These are phyloP conservation scores for Torymus texanus DNA, from an alignment of 2,888 invertebrate species.

Conservation along the genomic window DNA sequence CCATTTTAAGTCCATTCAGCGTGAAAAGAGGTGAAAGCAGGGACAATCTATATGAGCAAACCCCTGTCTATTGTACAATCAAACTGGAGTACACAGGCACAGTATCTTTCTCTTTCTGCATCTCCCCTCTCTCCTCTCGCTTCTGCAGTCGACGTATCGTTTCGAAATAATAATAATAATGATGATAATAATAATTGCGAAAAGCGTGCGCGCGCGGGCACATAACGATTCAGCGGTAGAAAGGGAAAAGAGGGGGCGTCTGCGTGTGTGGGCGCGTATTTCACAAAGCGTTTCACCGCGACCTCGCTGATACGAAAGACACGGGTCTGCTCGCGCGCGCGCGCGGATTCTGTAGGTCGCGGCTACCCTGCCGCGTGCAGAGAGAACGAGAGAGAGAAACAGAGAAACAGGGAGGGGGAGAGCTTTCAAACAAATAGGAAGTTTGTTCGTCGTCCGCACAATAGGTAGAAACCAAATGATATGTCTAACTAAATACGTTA, in stretches of 20 bases:
- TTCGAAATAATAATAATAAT: slow-evolving; percentile 54
- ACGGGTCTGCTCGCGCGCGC: slow-evolving; percentile 26
- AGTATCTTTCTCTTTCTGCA: too few relatives aligned
- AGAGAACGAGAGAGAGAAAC: too few relatives aligned
- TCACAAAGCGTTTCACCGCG: slow-evolving; percentile 56
- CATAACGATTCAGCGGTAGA: slow-evolving; percentile 32
- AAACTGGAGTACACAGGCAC: slow-evolving; percentile 27
- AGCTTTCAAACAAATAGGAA: slow-evolving; percentile 73
- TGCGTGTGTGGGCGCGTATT: slow-evolving; percentile 25
- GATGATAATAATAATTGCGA: slow-evolving; percentile 55
- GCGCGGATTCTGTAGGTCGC: slow-evolving; percentile 47
- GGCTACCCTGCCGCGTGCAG: neutral
- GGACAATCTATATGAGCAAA: slow-evolving; percentile 46
- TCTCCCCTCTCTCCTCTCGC: neutral
- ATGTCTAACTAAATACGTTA: slow-evolving; percentile 74
- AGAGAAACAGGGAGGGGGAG: neutral
- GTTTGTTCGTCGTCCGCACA: slow-evolving; percentile 71
- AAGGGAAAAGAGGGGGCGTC: slow-evolving; percentile 39
- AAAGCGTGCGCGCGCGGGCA: slow-evolving; percentile 42
- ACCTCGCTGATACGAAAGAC: slow-evolving; percentile 57
- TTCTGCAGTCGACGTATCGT: slow-evolving; percentile 51
- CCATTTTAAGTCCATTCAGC: slow-evolving; percentile 34
- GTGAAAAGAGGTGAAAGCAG: slow-evolving; percentile 26
- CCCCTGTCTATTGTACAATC: slow-evolving; percentile 45
- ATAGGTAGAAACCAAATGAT: slow-evolving; percentile 74